Percentiles rank a stretch among this genome's conserved stretches.
These are phyloP conservation scores for Drosophila ercepeae DNA, from an alignment of 1,140 invertebrate species.

Conservation along the genomic window DNA sequence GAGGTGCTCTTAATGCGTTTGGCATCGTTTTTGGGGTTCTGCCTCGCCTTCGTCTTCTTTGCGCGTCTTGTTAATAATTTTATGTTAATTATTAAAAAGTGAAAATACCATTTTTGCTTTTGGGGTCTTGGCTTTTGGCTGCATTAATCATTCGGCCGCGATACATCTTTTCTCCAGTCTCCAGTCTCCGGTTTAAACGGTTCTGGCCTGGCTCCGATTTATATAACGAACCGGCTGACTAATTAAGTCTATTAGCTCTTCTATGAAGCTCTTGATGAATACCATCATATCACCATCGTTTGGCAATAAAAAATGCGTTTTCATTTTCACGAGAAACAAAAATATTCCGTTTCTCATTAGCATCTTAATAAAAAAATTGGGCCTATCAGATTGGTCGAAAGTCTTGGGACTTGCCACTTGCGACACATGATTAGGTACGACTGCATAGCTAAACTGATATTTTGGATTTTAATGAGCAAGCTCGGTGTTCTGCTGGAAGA, in stretches of 20 bases:
- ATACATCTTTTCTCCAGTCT: conserved; percentile 26
- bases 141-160: conserved; percentile 56
- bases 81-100: conserved; percentile 83
- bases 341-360: conserved; percentile 61
- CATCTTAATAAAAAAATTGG: conserved; percentile 48
- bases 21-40: conserved; percentile 62
- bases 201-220: conserved; percentile 52
- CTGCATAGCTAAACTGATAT: conserved; percentile 10
- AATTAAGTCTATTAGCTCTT: conserved; percentile 43
- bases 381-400: conserved; percentile 34
- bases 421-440: conserved; percentile 13
- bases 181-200: conserved; percentile 1
- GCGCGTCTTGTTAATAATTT: conserved; percentile 64
- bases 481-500: conserved; percentile 9
- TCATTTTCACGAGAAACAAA: conserved; percentile 40
- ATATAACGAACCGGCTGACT: conserved; percentile 52
- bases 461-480: not conserved
- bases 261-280: conserved; percentile 4
- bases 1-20: conserved; percentile 52
- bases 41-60: conserved; percentile 38
- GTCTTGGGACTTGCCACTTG: conserved; percentile 6
- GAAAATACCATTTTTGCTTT: conserved; percentile 68
- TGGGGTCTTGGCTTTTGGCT: conserved; percentile 48
- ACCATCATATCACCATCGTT: conserved; percentile 17
- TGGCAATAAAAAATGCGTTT: conserved; percentile 49